Evolutionary conservation across 2,113 vertebrate species (phyloP).

Genomic region (Corvus moneduloides): DNA sequence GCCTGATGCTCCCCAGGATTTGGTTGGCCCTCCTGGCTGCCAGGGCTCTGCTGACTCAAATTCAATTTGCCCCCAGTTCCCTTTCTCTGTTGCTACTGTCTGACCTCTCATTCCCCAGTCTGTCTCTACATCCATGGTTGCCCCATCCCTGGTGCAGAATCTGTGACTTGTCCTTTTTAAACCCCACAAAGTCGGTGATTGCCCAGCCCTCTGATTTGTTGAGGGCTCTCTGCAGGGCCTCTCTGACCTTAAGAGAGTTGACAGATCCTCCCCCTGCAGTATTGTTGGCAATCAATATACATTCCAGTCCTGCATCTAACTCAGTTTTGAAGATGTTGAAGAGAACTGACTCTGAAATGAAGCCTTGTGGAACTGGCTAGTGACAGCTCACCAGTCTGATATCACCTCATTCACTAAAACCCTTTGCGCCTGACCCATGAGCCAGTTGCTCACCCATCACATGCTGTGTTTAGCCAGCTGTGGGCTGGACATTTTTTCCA

Average conservation of each 20-base stretch:
- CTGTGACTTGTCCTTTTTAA: neutral
- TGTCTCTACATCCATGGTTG: neutral
- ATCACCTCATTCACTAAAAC: neutral
- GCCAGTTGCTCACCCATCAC: neutral
- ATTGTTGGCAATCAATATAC: neutral
- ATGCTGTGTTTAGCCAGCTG: neutral
- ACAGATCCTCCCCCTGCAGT: neutral
- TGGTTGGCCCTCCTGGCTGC: fast-evolving
- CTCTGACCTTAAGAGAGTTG: neutral
- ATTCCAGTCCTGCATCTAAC: neutral
- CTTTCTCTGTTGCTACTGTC: too few relatives aligned
- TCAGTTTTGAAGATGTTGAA: neutral
- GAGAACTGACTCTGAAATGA: neutral
- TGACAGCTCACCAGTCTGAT: neutral
- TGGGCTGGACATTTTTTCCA: neutral
- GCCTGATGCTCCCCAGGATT: neutral
- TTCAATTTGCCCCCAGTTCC: neutral
- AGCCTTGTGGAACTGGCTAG: neutral
- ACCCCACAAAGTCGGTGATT: neutral
- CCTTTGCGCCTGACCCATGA: neutral
- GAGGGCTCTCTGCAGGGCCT: neutral
- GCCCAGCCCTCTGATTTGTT: neutral
- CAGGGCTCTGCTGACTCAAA: neutral
- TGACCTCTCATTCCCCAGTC: neutral
- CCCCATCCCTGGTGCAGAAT: neutral